phyloP scores from a whole-genome alignment of 2,797 vertebrate genomes.

The Alectoris magna region DNA sequence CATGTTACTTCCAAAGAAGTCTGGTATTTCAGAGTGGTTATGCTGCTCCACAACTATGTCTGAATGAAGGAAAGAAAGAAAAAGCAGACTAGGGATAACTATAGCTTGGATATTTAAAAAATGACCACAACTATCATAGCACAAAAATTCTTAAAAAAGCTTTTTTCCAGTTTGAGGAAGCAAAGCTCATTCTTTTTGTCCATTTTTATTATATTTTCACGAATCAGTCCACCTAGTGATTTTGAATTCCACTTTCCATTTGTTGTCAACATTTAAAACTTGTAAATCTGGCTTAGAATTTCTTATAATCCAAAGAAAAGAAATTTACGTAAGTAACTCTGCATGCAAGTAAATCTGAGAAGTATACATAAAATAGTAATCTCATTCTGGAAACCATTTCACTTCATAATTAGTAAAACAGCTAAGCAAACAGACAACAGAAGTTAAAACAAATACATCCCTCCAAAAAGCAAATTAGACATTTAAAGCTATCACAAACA shows the following conservation, averaged over 20 bases:
- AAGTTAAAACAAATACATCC: not conserved
- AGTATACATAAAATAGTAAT: not conserved
- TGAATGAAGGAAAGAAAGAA: conserved; percentile 59
- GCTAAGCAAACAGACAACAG: not conserved
- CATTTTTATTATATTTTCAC: not conserved
- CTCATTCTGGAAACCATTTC: not conserved
- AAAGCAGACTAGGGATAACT: conserved; percentile 55
- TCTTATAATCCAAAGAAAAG: not conserved
- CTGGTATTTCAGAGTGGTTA: conserved; percentile 62
- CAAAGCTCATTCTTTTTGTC: not conserved
- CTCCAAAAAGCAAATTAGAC: not conserved
- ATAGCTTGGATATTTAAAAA: conserved; percentile 50
- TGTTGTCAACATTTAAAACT: not conserved
- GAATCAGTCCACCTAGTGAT: not conserved
- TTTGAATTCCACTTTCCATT: not conserved
- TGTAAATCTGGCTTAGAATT: not conserved
- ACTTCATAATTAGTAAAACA: not conserved
- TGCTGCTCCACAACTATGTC: conserved; percentile 66
- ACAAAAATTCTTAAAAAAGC: not conserved
- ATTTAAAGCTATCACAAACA: not conserved
- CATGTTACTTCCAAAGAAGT: conserved; percentile 47
- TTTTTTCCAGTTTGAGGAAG: not conserved
- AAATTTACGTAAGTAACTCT: not conserved
- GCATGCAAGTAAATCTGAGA: not conserved
- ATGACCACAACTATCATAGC: not conserved